Base-by-base conservation (phyloP, 2,797 vertebrate species). In the Myotis daubentonii region DNA sequence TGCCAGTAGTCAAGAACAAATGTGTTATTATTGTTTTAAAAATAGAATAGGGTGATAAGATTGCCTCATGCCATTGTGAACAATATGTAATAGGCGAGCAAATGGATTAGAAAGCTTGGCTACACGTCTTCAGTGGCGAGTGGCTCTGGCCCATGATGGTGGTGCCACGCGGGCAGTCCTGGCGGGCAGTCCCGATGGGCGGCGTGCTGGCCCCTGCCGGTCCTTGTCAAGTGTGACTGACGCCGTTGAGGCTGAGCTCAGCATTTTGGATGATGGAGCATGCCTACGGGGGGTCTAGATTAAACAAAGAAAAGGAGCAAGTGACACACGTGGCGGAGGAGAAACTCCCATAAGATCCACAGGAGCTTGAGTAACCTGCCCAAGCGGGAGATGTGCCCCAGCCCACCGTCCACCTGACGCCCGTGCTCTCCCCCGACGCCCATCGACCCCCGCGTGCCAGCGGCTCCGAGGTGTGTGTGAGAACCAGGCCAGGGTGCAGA, bases 381-480 rank as follows among this genome's bases (percentile, higher is more conserved):
- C 13, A 4, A n/a, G 55, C 57, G 33, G 55, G 82, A 66, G 25
- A 22, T 2, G 44, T n/a, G 16, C 16, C 44, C 4, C 25, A 12
- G 57, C 17, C 62, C 60, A n/a, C 11, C 11, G 11, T 13, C 57
- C 5, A 11, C 25, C 23, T 47, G 15, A 6, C 19, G 0, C 16
- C 0, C 2, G 2, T n/a, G 44, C 62, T 65, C 36, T 30, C 2
- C 0, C 2, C 0, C 10, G 41, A 22, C n/a, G 36, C 30, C 6
- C 0, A 0, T 30, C 5, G 22, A 3, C 65, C n/a, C 9, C 9
- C 20, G 0, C 0, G 19, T 30, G 51, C 44, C 25, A 12, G 0
- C 20, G 81, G 60, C 62, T 28, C 44, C 38, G 75, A 36, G 49
- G n/a, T 66, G 9, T 1, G 1, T 38, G 11, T 84, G 62, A 78